Conservation (phyloP, 2,113 vertebrate genomes). For the Lates calcarifer region DNA sequence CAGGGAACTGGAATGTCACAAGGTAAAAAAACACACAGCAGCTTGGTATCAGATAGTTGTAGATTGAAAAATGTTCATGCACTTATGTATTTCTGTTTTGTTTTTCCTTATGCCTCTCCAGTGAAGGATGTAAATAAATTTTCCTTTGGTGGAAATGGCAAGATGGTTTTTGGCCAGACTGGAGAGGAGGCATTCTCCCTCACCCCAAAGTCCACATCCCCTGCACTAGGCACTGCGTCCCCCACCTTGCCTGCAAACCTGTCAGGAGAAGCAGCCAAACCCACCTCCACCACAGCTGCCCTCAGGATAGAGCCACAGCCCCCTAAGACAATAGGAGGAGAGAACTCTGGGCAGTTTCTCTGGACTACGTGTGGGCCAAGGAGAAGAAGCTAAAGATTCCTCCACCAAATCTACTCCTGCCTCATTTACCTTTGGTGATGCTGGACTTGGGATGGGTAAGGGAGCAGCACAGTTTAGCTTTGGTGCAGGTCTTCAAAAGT, state of each 20-base stretch:
- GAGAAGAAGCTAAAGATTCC: constrained; percentile 86
- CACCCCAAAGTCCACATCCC: constrained; percentile 71
- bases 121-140: constrained; percentile 85
- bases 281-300: constrained; percentile 54
- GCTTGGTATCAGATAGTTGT: not conserved
- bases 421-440: constrained; percentile 60
- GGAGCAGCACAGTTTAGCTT: constrained; percentile 80
- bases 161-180: constrained; percentile 77
- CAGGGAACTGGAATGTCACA: constrained; percentile 72
- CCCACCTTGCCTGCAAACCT: constrained; percentile 56
- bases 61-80: not conserved
- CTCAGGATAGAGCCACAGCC: constrained; percentile 80
- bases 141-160: constrained; percentile 80
- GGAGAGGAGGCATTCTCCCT: constrained; percentile 82
- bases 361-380: constrained; percentile 90
- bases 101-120: constrained; percentile 53
- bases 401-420: constrained; percentile 60
- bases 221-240: constrained; percentile 65
- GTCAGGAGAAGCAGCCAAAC: constrained; percentile 65
- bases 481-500: constrained; percentile 70
- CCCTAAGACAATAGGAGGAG: constrained; percentile 85
- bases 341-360: constrained; percentile 95
- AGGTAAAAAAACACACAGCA: constrained; percentile 66
- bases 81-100: not conserved
- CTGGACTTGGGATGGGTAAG: constrained; percentile 47